Percentiles rank a stretch among this genome's conserved stretches.
These are phyloP conservation scores for Tyrannus savana DNA, from an alignment of 2,113 vertebrate species.

Conservation along the genomic window DNA sequence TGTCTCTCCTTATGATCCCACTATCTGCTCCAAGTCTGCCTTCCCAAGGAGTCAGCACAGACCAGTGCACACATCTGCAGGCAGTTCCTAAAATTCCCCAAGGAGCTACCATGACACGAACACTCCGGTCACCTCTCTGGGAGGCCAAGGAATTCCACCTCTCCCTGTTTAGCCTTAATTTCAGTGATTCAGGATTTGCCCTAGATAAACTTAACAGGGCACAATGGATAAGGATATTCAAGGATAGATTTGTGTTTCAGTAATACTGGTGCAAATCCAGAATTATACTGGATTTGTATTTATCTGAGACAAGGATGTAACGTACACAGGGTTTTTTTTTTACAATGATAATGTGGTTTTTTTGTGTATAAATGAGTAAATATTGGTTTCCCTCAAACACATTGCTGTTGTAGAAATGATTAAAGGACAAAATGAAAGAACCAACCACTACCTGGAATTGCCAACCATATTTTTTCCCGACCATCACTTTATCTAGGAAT, in stretches of 20 bases:
- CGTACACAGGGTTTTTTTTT: neutral
- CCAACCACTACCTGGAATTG: neutral
- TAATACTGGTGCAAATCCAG: conserved; percentile 42
- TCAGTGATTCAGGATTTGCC: neutral
- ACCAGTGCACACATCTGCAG: neutral
- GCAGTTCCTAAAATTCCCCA: neutral
- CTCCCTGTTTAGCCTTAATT: neutral
- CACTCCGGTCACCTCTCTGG: neutral
- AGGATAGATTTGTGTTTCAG: neutral
- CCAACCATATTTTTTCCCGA: neutral
- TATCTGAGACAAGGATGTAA: neutral
- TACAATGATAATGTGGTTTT: neutral
- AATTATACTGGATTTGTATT: conserved; percentile 43
- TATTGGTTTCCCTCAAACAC: neutral
- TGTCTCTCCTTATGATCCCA: neutral
- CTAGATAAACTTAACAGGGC: neutral
- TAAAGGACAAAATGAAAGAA: neutral
- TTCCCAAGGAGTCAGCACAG: neutral
- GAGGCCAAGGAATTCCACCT: neutral
- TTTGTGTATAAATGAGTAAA: neutral
- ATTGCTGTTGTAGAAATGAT: neutral
- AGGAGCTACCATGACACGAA: neutral
- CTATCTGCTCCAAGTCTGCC: neutral
- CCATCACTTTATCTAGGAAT: neutral
- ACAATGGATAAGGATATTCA: conserved; percentile 18